Conservation (phyloP, 2,113 vertebrate genomes). For the Brevimyrus niger region DNA sequence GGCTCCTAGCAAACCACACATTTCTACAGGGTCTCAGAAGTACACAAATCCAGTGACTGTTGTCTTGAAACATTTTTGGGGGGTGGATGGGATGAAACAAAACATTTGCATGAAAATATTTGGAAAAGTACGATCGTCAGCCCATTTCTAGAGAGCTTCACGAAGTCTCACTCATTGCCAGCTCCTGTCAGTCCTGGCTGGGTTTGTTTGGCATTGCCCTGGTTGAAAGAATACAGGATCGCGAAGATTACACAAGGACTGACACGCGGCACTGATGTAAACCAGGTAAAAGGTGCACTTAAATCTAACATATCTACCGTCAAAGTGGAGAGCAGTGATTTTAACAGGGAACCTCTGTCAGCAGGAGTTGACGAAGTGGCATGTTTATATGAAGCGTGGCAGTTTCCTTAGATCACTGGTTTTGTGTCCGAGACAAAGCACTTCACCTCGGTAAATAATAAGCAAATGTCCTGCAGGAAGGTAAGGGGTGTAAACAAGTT, state of each 20-base stretch:
- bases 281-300: background rate
- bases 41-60: background rate
- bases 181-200: background rate
- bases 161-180: background rate
- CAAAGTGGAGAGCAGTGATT: background rate
- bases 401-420: conserved; percentile 5
- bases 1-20: background rate
- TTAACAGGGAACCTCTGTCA: background rate
- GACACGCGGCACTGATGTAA: background rate
- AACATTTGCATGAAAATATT: background rate
- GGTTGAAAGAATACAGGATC: background rate
- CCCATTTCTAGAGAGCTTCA: background rate
- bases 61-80: background rate
- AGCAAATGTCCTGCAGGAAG: background rate
- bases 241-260: background rate
- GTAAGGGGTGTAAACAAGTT: background rate
- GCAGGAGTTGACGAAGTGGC: background rate
- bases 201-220: background rate
- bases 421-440: background rate
- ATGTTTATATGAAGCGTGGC: background rate
- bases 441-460: background rate
- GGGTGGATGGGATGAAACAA: background rate
- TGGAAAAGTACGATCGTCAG: background rate
- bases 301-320: background rate
- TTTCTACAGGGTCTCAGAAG: background rate